Evolutionary conservation across 1,140 invertebrate genomes (phyloP), one percentile per base, ranked within the genome.

Genomic region (Potamilus streckersoni): DNA sequence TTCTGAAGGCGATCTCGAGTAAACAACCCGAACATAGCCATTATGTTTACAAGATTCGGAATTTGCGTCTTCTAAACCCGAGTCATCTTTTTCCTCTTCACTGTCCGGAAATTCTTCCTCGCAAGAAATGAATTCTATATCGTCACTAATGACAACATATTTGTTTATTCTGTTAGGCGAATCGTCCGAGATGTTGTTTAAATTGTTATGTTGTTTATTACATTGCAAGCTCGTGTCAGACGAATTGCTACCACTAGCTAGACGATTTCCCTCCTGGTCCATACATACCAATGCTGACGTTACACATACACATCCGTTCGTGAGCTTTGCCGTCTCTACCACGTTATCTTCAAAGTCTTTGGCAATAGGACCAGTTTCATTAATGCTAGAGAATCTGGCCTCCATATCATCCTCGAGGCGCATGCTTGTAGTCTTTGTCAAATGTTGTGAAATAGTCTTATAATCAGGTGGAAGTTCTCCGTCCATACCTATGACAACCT

Each of bases 401-500:
- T 49, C 38, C 38, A 49, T 49, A 49, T 49, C 38, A 8, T 49
- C 38, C 38, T 49, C 38, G 5, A 8, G 38, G 11, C 38, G 6
- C 38, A 49, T 6, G 6, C 38, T 49, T 8, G 11, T 49, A 11
- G 38, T 49, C 38, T 6, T 49, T 6, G 11, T 49, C 38, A 49
- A 49, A 49, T 49, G 38, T 49, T 49, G 38, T 8, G 38, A 49
- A 49, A 49, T 49, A 49, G 38, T 49, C 38, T 11, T 71, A 19
- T 63, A 62, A 23, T 72, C 63, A 55, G 72, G 73, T 19, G 75
- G 70, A 56, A 69, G 75, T 23, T 70, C 70, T 11, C 65, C 75
- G 58, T 69, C 70, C 69, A 77, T 77, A 19, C 69, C 69, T 16
- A 72, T 60, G 15, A 77, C 75, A 63, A 71, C 63, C 69, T 77